Base-by-base conservation (phyloP, 2,797 vertebrate genomes). In the Myoxocephalus aenaeus region DNA sequence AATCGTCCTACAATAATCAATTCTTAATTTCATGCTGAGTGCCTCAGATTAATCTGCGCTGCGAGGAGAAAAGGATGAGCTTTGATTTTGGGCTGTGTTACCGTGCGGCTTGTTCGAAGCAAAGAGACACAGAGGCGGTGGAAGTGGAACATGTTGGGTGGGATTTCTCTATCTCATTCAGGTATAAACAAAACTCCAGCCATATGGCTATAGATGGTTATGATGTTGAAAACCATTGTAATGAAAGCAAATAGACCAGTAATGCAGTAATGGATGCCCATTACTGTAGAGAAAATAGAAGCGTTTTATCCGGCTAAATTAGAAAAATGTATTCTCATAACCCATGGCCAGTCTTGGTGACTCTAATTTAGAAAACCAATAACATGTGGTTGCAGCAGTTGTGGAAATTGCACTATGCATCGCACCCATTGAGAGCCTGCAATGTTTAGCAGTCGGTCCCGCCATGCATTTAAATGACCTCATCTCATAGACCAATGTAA, bases 21-120 rank as follows among this genome's bases (percentile, higher is more conserved):
- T 96, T 95, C 90, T 93, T 95, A 94, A 96, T 96, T 96, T 96
- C 95, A 96, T 95, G 95, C 92, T 68, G 93, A 93, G 87, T 90
- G 94, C 94, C 73, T 92, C 85, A 88, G 91, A 94, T 94, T 94
- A 93, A 94, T 93, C 89, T 88, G 88, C 76, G 77, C 79, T 59
- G 70, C 82, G 80, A 85, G 61, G 73, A 86, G 86, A 83, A 90
- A 66, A 62, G 75, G 61, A 81, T 82, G 81, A 87, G 84, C 82
- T 90, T 90, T 90, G 86, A 86, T 90, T 90, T 83, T 67, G 63
- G 76, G 66, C 71, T 66, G 69, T 70, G 63, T 82, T 84, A 36
- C 44, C 4, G 17, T 2, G 4, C 53, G 69, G 77, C 54, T 75
- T 81, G 74, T 84, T 74, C 79, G 75, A 77, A 66, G 66, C 61